Conservation (phyloP, 1,140 invertebrate species). For the Papilio machaon region DNA sequence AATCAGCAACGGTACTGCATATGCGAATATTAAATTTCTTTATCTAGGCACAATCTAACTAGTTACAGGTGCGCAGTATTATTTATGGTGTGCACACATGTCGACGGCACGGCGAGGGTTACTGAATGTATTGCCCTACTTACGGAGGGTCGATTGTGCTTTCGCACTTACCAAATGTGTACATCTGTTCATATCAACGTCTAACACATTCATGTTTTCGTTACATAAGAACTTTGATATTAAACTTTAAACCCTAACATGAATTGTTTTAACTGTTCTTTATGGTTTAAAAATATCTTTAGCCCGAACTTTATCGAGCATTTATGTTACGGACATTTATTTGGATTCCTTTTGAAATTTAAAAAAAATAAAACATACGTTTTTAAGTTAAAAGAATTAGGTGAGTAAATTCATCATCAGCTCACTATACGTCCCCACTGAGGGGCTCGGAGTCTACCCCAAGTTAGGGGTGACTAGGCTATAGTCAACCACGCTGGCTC, state of each 20-base stretch:
- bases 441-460: too few relatives aligned
- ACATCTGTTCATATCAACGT: constrained; percentile 49
- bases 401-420: too few relatives aligned
- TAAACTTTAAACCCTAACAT: neutral
- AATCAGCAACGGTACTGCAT: constrained; percentile 58
- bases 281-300: neutral
- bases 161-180: constrained; percentile 43
- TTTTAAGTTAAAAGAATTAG: too few relatives aligned
- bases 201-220: constrained; percentile 49
- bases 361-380: too few relatives aligned
- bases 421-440: too few relatives aligned
- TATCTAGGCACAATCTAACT: constrained; percentile 68
- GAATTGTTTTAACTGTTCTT: neutral
- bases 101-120: constrained; percentile 59
- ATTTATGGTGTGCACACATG: constrained; percentile 69
- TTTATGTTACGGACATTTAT: too few relatives aligned
- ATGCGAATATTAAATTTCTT: constrained; percentile 72
- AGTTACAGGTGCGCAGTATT: constrained; percentile 71
- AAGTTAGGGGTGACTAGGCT: too few relatives aligned
- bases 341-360: too few relatives aligned
- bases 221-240: constrained; percentile 2
- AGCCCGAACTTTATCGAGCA: too few relatives aligned
- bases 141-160: constrained; percentile 58
- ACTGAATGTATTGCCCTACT: constrained; percentile 71
- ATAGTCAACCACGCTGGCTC: too few relatives aligned